Percentiles rank a stretch among this genome's conserved stretches.
Evolutionary conservation across 2,888 invertebrate species (phyloP).

Genomic region (Leucophenga montana): DNA sequence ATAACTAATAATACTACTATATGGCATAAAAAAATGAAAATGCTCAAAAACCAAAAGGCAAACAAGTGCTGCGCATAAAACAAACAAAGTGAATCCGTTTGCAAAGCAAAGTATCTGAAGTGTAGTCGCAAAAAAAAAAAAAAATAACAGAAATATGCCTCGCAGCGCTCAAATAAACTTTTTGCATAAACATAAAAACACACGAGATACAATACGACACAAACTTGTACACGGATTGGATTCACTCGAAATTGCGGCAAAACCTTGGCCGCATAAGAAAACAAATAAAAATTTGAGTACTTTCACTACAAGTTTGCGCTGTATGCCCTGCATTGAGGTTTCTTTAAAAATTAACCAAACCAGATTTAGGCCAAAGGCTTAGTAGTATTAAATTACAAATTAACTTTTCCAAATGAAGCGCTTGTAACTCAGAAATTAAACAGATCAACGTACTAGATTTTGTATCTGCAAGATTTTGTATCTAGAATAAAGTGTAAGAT

Average conservation of each 20-base stretch:
- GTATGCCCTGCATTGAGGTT: too few relatives aligned
- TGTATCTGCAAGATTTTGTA: too few relatives aligned
- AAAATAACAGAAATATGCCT: conserved; percentile 54
- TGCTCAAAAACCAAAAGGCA: conserved; percentile 58
- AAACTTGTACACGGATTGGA: too few relatives aligned
- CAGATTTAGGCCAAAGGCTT: too few relatives aligned
- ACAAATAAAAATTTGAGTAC: conserved; percentile 25
- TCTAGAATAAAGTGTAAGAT: too few relatives aligned
- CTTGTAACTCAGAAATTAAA: too few relatives aligned
- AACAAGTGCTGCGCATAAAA: conserved; percentile 57
- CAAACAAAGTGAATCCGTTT: conserved; percentile 59
- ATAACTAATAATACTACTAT: not conserved
- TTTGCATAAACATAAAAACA: conserved; percentile 62
- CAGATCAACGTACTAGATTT: too few relatives aligned
- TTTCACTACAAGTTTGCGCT: too few relatives aligned
- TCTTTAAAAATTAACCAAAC: too few relatives aligned
- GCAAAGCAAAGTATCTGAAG: conserved; percentile 33
- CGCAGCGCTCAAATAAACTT: conserved; percentile 53
- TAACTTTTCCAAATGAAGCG: too few relatives aligned
- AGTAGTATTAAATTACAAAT: too few relatives aligned
- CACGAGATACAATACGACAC: conserved; percentile 33
- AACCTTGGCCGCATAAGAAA: conserved; percentile 50
- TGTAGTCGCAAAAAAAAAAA: conserved; percentile 14
- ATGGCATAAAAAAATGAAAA: conserved; percentile 38
- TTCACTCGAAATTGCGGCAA: conserved; percentile 15